Base-by-base conservation (phyloP, 2,797 vertebrate genomes). In the Bucorvus abyssinicus region DNA sequence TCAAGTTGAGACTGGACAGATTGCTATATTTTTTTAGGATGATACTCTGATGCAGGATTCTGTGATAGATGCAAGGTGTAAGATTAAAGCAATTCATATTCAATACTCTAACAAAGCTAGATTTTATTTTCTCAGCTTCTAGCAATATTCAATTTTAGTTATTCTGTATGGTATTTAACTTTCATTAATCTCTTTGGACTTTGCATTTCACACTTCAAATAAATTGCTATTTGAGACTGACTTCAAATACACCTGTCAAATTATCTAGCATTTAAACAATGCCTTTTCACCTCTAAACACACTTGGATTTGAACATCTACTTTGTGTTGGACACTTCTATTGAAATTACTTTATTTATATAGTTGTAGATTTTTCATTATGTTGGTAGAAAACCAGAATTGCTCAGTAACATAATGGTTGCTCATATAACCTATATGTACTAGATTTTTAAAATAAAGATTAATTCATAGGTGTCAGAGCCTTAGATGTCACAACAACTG, bases 391-490 rank as follows among this genome's bases (percentile, higher is more conserved):
- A 89, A 93, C 4, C 45, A 71, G 53, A 85, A 83, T 76, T 3
- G 2, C 53, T 68, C 40, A 92, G 57, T 83, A 89, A 75, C 36
- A 68, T 90, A 86, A 63, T 2, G 4, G 26, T 91, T 92, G 36
- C 26, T 68, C 76, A 75, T 71, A 76, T 83, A 55, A 81, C 71
- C 64, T 79, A 38, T 74, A 73, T 53, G 56, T 87, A 29, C 49
- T 89, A 71, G 29, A 56, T 71, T 82, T 84, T 89, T 74, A 93
- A 64, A 65, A 45, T 94, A 95, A 95, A 82, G 61, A 53, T 88
- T 87, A 90, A 88, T 94, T 87, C 63, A 57, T 95, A 90, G 44
- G 40, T 89, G 38, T 45, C 78, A 92, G 85, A 94, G 56, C 82
- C 90, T 95, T 70, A 73, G 75, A n/a, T 94, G 64, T 73, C 84